These are phyloP conservation scores for Argya squamiceps DNA, from an alignment of 2,797 vertebrate genomes.

Conservation along the genomic window DNA sequence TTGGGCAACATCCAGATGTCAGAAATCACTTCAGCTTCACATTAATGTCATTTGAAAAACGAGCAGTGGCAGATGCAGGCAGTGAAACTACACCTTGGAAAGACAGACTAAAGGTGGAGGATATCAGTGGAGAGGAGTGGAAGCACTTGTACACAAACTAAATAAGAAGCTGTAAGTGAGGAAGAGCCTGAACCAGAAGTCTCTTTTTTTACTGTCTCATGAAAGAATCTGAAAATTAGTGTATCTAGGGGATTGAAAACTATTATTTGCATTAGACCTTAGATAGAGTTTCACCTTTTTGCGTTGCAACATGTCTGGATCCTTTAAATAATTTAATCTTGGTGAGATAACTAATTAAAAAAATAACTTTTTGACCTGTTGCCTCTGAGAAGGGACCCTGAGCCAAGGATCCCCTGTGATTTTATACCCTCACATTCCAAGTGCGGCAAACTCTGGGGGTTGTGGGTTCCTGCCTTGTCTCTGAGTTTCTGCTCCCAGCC, in stretches of 20 bases:
- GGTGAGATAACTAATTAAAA: not conserved
- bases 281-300: not conserved
- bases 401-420: not conserved
- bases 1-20: not conserved
- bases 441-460: rapidly evolving
- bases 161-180: not conserved
- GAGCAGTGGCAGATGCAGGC: not conserved
- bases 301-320: not conserved
- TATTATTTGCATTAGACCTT: not conserved
- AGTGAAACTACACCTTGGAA: not conserved
- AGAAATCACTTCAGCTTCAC: not conserved
- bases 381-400: rapidly evolving
- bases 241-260: not conserved
- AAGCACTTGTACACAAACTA: not conserved
- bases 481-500: no score
- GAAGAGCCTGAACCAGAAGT: not conserved
- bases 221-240: not conserved
- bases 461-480: not conserved
- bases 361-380: not conserved
- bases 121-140: not conserved
- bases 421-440: not conserved
- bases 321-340: not conserved
- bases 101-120: not conserved
- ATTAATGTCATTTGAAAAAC: not conserved
- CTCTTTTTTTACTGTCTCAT: not conserved